phyloP scores from a whole-genome alignment of 2,797 vertebrate genomes.

The Semaprochilodus insignis region DNA sequence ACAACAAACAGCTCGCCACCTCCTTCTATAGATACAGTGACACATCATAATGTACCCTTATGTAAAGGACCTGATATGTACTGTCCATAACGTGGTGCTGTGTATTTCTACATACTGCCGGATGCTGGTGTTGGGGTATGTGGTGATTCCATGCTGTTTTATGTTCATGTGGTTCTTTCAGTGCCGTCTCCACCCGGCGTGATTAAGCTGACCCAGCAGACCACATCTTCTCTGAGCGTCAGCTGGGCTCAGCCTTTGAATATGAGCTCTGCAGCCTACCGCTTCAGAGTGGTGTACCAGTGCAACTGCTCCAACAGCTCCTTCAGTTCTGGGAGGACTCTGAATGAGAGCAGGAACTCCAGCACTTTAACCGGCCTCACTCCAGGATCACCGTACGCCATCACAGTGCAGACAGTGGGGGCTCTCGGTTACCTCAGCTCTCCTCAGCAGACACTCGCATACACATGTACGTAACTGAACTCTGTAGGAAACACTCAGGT shows the following conservation, averaged over 20 bases:
- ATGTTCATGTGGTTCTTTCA: conserved; percentile 46
- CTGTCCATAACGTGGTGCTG: too few relatives aligned
- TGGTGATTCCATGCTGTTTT: not conserved
- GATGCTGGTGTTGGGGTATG: too few relatives aligned
- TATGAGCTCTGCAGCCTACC: conserved; percentile 63
- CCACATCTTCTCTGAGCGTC: conserved; percentile 63
- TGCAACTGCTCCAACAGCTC: conserved; percentile 26
- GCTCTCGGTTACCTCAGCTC: conserved; percentile 61
- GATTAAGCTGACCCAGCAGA: conserved; percentile 35
- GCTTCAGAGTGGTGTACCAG: conserved; percentile 58
- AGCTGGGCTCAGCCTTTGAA: conserved; percentile 67
- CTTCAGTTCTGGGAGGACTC: conserved; percentile 56
- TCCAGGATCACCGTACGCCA: conserved; percentile 51
- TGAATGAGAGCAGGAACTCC: conserved; percentile 15
- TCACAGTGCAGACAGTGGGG: conserved; percentile 61
- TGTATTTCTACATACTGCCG: too few relatives aligned
- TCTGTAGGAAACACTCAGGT: conserved; percentile 2
- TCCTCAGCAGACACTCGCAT: conserved; percentile 38
- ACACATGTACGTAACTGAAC: conserved; percentile 71
- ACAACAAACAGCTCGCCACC: too few relatives aligned
- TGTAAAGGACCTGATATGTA: too few relatives aligned
- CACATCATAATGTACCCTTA: too few relatives aligned
- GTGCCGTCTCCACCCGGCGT: conserved; percentile 75
- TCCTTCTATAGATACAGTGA: too few relatives aligned
- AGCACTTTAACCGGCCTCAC: conserved; percentile 31